A percentile compares a stretch with the other conserved stretches of the same genome.
These are phyloP conservation scores for Acanthococcus lagerstroemiae DNA, from an alignment of 2,888 invertebrate genomes.

Conservation along the genomic window DNA sequence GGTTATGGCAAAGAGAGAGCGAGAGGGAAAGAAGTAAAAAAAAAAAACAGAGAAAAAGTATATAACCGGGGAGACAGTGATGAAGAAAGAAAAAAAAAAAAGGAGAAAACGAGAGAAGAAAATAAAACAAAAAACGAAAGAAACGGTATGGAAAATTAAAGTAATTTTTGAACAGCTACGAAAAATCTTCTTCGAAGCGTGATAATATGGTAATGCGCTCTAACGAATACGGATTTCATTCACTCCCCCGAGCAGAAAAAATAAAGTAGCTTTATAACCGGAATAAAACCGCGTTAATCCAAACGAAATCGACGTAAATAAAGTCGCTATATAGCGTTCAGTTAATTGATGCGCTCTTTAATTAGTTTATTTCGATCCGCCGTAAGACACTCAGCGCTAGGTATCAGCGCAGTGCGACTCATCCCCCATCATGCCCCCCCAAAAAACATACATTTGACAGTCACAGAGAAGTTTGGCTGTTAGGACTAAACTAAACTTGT, in stretches of 20 bases:
- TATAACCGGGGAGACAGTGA: neutral
- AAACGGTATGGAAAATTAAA: slow-evolving; percentile 6
- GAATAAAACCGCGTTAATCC: neutral
- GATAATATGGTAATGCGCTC: slow-evolving; percentile 6
- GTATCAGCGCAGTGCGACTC: no score
- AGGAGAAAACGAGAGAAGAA: neutral
- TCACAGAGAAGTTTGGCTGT: no score
- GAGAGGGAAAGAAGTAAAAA: neutral
- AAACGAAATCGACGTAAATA: neutral
- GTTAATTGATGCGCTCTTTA: neutral
- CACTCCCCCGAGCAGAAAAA: neutral
- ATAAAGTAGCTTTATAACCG: neutral
- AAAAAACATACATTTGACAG: no score
- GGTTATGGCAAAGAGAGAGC: neutral
- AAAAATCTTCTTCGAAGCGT: slow-evolving; percentile 14
- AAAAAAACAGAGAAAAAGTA: neutral
- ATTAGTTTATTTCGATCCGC: neutral
- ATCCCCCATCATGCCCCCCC: no score
- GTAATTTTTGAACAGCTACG: slow-evolving; percentile 7
- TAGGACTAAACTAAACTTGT: no score
- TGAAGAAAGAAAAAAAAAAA: neutral
- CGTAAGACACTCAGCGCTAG: no score
- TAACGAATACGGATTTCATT: neutral
- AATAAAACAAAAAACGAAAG: neutral
- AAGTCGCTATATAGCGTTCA: no score